Evolutionary conservation across 2,797 vertebrate species (phyloP), one percentile per base, ranked within the genome.

Genomic region (Neomorphus geoffroyi): DNA sequence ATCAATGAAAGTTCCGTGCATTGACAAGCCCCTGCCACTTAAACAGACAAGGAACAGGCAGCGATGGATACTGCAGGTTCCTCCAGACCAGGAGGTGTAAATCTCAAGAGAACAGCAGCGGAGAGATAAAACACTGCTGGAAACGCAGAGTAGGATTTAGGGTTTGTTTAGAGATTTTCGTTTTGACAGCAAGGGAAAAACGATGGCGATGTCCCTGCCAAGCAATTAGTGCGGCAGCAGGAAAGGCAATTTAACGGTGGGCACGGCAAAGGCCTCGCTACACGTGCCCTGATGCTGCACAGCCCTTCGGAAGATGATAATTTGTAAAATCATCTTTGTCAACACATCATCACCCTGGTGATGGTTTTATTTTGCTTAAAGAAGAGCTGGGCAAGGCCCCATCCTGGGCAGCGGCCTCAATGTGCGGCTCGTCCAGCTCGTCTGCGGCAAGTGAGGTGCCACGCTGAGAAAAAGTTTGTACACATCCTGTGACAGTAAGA

Each of bases 1-100:
- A 92, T 95, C 94, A n/a, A 65, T 88, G 90, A 53, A 61, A 50
- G 86, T 81, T 86, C 96, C 66, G 12, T 9, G 73, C 88, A 17
- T 65, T 78, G 93, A 90, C 83, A 57, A 77, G 88, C 90, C 90
- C 93, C 60, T 65, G 77, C 83, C 69, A 33, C 88, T 95, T 82
- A 83, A 83, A 71, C 10, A 80, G 90, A 73, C 65, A 37, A 83
- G 90, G 78, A 92, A 33, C 80, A 67, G 93, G 88, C 67, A 92
- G 65, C 50, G 83, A 71, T 78, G 83, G 92, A 50, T 72, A 9
- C 88, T 30, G 86, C 33, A 50, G 86, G 86, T 61, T 88, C 90
- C 88, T 88, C 86, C 77, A 14, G 78, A 67, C 75, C 77, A 56
- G 17, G 86, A 90, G 85, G 81, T 81, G 66, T 67, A 77, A 89